A percentile compares a stretch with the other conserved stretches of the same genome.
Evolutionary conservation across 2,797 vertebrate species (phyloP).

Genomic region (Enteromius mattozi): DNA sequence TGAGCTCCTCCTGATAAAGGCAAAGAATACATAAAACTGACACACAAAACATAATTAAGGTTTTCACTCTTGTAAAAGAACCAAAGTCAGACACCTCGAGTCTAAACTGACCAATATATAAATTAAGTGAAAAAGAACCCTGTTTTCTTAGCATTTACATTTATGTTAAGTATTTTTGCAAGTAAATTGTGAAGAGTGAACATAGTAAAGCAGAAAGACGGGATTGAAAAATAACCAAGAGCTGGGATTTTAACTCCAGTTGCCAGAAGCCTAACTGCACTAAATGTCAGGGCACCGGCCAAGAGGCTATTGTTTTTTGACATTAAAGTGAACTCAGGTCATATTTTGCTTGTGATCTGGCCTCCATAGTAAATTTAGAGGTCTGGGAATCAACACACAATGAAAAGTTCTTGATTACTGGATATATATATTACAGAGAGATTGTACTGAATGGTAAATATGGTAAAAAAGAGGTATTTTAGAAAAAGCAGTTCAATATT

Average conservation of each 20-base stretch:
- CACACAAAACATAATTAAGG: background rate
- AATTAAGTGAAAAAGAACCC: background rate
- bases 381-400: background rate
- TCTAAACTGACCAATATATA: background rate
- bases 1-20: constrained; percentile 89
- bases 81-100: background rate
- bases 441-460: background rate
- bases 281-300: background rate
- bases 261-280: background rate
- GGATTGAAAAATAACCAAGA: background rate
- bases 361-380: background rate
- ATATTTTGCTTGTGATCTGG: background rate
- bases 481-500: background rate
- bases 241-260: background rate
- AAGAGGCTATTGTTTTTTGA: background rate
- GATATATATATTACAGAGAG: background rate
- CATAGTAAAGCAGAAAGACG: background rate
- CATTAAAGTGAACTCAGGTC: background rate
- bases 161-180: background rate
- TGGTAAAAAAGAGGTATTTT: background rate
- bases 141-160: background rate
- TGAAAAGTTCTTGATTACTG: background rate
- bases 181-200: background rate
- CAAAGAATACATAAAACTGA: constrained; percentile 10
- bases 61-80: background rate